Conservation (phyloP, 2,888 invertebrate genomes). For the Agrilus biguttatus region DNA sequence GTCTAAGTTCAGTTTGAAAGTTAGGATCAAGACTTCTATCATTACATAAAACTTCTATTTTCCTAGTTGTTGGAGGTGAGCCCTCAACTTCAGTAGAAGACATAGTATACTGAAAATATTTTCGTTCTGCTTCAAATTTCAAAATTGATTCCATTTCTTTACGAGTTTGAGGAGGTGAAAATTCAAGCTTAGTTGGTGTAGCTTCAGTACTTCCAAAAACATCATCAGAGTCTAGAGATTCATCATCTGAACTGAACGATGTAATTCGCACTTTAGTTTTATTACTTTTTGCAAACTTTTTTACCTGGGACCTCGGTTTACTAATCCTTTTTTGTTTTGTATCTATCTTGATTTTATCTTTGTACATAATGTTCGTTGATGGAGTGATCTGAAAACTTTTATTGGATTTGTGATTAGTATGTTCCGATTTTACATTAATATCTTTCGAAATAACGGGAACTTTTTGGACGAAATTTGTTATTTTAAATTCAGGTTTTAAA, state of each 20-base stretch:
- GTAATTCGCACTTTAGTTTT: conserved; percentile 58
- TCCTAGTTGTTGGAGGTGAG: conserved; percentile 57
- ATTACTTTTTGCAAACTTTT: conserved; percentile 42
- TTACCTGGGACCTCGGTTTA: conserved; percentile 44
- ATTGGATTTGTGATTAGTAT: conserved; percentile 7
- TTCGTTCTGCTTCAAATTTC: conserved; percentile 57
- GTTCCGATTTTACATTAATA: conserved; percentile 11
- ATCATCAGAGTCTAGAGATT: conserved; percentile 62
- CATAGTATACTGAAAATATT: conserved; percentile 43
- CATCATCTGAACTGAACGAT: conserved; percentile 62
- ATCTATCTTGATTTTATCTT: conserved; percentile 41
- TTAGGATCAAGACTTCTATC: conserved; percentile 46
- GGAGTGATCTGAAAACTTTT: conserved; percentile 31
- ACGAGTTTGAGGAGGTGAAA: conserved; percentile 60
- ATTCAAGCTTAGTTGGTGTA: conserved; percentile 54
- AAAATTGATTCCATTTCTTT: conserved; percentile 63
- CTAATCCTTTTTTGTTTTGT: conserved; percentile 45
- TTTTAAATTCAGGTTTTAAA: conserved; percentile 29
- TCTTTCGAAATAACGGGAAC: conserved; percentile 14
- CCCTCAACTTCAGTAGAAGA: conserved; percentile 67
- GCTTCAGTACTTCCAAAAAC: conserved; percentile 65
- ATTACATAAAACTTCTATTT: conserved; percentile 46
- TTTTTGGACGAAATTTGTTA: conserved; percentile 14
- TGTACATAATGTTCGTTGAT: conserved; percentile 19
- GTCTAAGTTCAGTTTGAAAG: conserved; percentile 47